These are phyloP conservation scores for Miltochrista miniata DNA, from an alignment of 2,888 invertebrate genomes.

Conservation along the genomic window DNA sequence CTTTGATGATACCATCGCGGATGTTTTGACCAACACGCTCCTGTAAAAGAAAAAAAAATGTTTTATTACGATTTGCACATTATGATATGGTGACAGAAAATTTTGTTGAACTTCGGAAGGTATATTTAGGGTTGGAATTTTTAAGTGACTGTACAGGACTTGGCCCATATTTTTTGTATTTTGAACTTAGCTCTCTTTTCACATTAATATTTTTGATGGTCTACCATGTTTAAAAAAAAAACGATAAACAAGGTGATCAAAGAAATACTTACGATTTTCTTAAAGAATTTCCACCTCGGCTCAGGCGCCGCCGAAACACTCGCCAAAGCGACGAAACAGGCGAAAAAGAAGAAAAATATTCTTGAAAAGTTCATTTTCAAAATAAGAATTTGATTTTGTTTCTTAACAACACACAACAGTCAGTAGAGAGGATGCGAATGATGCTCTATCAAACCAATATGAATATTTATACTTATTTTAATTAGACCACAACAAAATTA, in stretches of 20 bases:
- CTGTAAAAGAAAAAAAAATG: conserved; percentile 35
- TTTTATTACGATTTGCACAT: no score
- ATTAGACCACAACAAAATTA: not conserved
- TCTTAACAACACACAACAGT: not conserved
- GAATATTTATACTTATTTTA: conserved; percentile 2
- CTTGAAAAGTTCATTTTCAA: conserved; percentile 46
- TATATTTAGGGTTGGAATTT: no score
- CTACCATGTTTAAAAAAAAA: no score
- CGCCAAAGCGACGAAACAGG: conserved; percentile 18
- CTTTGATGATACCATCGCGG: conserved; percentile 61
- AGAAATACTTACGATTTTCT: conserved; percentile 50
- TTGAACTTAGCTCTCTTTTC: no score
- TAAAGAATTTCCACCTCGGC: conserved; percentile 49
- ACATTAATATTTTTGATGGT: no score
- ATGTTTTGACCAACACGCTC: conserved; percentile 59
- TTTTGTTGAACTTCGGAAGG: no score
- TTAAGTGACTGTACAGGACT: no score
- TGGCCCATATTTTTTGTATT: no score
- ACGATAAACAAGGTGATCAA: no score
- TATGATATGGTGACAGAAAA: no score
- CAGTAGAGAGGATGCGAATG: not conserved
- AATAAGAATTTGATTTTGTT: not conserved
- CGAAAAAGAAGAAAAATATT: conserved; percentile 34
- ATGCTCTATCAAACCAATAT: not conserved
- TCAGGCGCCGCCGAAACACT: conserved; percentile 42